Evolutionary conservation across 1,140 invertebrate species (phyloP).

Genomic region (Drosophila lacteicornis): DNA sequence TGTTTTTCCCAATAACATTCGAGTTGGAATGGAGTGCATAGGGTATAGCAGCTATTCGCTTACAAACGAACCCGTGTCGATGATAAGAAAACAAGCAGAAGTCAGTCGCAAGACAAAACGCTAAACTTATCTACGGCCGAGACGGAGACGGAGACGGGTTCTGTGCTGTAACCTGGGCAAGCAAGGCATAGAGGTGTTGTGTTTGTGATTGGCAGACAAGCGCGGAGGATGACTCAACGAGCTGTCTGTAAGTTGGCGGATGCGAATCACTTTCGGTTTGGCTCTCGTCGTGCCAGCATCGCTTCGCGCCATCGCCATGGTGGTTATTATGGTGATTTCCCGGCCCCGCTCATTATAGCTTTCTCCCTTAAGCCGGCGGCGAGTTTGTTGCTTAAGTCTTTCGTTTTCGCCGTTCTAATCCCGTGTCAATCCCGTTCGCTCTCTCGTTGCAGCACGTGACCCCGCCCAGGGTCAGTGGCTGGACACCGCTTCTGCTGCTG

Average conservation of each 20-base stretch:
- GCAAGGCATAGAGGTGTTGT: conserved; percentile 4
- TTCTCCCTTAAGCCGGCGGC: conserved; percentile 1
- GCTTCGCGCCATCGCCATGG: conserved; percentile 33
- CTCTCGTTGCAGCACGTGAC: conserved; percentile 54
- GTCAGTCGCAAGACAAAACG: conserved; percentile 23
- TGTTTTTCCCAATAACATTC: not conserved
- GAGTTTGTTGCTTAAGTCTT: conserved; percentile 72
- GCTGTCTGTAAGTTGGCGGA: conserved; percentile 7
- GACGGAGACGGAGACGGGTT: not conserved
- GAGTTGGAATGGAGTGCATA: not conserved
- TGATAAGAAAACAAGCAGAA: conserved; percentile 47
- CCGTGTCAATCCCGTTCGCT: conserved; percentile 7
- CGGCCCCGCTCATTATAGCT: not conserved
- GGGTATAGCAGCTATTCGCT: not conserved
- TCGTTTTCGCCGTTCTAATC: conserved; percentile 40
- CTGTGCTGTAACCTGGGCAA: conserved; percentile 28
- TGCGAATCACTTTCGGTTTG: conserved; percentile 42
- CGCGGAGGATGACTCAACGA: conserved; percentile 15
- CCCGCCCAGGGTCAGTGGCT: conserved; percentile 26
- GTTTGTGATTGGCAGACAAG: conserved; percentile 24
- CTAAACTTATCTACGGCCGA: conserved; percentile 31
- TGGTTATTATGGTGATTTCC: conserved; percentile 54
- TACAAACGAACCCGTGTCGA: conserved; percentile 27
- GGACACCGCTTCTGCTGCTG: conserved; percentile 64
- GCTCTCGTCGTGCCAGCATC: conserved; percentile 24